These are phyloP conservation scores for Cephus pygmeus DNA, from an alignment of 2,888 invertebrate species.

Conservation along the genomic window DNA sequence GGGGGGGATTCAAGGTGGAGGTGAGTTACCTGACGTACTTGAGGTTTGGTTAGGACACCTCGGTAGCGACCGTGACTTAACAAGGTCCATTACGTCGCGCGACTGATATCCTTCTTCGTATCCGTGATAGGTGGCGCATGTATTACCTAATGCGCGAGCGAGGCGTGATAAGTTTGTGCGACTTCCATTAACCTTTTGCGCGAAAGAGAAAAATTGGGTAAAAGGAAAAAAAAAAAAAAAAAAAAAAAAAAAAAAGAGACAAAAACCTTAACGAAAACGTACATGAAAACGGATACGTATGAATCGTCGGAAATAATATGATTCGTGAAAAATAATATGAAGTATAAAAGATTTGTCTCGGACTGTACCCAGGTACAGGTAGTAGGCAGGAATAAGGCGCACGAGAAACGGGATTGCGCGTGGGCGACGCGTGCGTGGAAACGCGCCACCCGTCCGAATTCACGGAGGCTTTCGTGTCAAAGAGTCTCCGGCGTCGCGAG, in stretches of 20 bases:
- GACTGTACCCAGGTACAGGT: background rate
- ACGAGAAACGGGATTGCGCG: background rate
- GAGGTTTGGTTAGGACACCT: conserved; percentile 44
- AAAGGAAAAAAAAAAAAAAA: background rate
- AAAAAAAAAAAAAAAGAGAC: accelerated
- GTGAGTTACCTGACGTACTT: conserved; percentile 55
- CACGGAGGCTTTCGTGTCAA: background rate
- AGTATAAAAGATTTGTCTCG: background rate
- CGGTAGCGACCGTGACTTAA: conserved; percentile 44
- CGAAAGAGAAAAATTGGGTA: conserved; percentile 1
- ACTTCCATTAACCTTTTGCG: conserved; percentile 1
- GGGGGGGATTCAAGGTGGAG: conserved; percentile 41
- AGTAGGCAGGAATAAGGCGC: background rate
- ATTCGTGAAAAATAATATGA: background rate
- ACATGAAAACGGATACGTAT: background rate
- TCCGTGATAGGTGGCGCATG: conserved; percentile 41
- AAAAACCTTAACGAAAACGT: background rate
- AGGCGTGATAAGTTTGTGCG: background rate
- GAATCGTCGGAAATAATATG: too few relatives aligned
- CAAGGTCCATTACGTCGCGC: conserved; percentile 29
- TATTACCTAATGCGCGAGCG: conserved; percentile 19
- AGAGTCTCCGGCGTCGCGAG: background rate
- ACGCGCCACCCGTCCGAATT: background rate
- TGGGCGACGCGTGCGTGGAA: background rate
- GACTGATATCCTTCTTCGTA: conserved; percentile 27